These are phyloP conservation scores for Callinectes sapidus DNA, from an alignment of 2,888 invertebrate genomes.

Conservation along the genomic window DNA sequence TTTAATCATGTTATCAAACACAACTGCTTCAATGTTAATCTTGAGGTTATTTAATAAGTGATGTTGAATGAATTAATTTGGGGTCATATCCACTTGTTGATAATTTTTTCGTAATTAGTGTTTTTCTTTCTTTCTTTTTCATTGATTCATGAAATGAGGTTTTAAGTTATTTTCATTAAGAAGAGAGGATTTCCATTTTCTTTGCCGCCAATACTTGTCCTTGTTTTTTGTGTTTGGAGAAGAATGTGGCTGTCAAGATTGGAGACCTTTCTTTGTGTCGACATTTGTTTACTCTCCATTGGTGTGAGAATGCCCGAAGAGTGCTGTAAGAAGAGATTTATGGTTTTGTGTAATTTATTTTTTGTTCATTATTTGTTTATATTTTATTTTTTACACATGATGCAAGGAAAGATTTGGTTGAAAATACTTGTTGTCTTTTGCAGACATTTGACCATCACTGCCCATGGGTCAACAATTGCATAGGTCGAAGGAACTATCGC, in stretches of 20 bases:
- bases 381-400: neutral
- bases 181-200: neutral
- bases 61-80: no score
- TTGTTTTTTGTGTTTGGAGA: neutral
- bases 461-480: constrained; percentile 98
- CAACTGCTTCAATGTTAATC: no score
- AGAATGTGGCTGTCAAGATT: neutral
- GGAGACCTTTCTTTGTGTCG: neutral
- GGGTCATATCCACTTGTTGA: neutral
- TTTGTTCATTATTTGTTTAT: neutral
- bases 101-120: neutral
- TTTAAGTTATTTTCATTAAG: neutral
- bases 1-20: no score
- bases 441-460: constrained; percentile 99
- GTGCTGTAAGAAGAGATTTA: no score
- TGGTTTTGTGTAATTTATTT: no score
- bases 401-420: neutral
- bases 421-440: constrained; percentile 76
- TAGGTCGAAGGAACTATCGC: constrained; percentile 96
- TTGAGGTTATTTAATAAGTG: no score
- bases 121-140: neutral
- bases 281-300: no score
- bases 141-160: no score
- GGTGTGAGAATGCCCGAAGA: no score
- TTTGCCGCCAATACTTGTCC: no score